phyloP scores from a whole-genome alignment of 2,113 vertebrate genomes.

The Trematocara stigmaticum region DNA sequence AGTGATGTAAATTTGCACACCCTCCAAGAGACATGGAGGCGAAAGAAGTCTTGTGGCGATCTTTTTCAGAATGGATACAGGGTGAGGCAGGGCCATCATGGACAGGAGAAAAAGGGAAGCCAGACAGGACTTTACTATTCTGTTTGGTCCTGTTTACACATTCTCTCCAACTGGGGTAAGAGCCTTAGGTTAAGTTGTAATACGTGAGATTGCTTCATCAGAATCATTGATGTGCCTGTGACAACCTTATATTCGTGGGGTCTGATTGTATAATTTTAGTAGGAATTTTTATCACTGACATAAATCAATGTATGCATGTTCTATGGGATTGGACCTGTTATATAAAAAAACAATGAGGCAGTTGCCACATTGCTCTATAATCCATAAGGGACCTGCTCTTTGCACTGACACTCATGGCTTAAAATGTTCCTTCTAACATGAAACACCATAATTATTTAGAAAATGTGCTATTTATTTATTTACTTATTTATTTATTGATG shows the following conservation, averaged over 20 bases:
- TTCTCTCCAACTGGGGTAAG: conserved; percentile 87
- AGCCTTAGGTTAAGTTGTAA: not conserved
- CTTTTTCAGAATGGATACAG: conserved; percentile 89
- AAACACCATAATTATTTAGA: not conserved
- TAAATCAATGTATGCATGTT: not conserved
- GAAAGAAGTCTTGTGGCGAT: conserved; percentile 86
- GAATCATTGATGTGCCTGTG: not conserved
- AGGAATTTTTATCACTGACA: not conserved
- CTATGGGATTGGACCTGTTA: conserved; percentile 17
- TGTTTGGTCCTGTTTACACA: conserved; percentile 69
- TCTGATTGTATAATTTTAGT: not conserved
- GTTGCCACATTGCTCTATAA: conserved; percentile 61
- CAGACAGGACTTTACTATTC: conserved; percentile 60
- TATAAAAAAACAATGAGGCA: conserved; percentile 48
- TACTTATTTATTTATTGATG: not conserved
- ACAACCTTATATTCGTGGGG: not conserved
- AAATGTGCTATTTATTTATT: not conserved
- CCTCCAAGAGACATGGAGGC: conserved; percentile 61
- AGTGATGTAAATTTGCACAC: conserved; percentile 51
- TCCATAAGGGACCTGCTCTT: conserved; percentile 22
- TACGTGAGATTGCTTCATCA: not conserved
- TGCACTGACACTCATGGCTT: not conserved
- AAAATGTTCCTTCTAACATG: conserved; percentile 1
- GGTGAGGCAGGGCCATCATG: conserved; percentile 71
- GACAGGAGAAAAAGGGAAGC: conserved; percentile 70